Evolutionary conservation across 2,113 vertebrate genomes (phyloP).

Genomic region (Varanus komodoensis): DNA sequence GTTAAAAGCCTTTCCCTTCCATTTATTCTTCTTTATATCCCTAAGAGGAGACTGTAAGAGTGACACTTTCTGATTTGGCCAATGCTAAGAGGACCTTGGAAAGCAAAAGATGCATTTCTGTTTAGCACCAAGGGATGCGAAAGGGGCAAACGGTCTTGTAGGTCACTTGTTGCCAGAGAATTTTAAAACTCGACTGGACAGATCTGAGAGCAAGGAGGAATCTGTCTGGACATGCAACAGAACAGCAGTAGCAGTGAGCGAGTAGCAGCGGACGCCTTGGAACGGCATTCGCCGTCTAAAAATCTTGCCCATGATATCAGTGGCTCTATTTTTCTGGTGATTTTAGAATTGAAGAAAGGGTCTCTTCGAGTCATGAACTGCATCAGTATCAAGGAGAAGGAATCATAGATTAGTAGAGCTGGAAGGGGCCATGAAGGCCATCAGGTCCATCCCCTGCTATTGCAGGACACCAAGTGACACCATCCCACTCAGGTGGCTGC

Average conservation of each 20-base stretch:
- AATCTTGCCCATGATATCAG: accelerated
- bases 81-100: neutral
- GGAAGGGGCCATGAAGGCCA: no score
- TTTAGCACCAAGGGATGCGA: neutral
- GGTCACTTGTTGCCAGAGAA: no score
- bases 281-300: neutral
- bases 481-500: no score
- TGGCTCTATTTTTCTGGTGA: accelerated
- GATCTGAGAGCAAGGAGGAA: neutral
- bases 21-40: neutral
- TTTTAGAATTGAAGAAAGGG: neutral
- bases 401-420: no score
- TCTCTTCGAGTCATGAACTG: neutral
- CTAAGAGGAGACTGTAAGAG: accelerated
- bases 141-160: neutral
- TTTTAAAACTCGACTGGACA: no score
- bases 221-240: neutral
- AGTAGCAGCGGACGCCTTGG: neutral
- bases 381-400: no score
- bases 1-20: neutral
- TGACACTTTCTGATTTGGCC: neutral
- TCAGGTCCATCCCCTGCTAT: no score
- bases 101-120: neutral
- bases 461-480: no score
- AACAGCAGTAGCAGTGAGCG: neutral